Evolutionary conservation across 2,113 vertebrate species (phyloP), one percentile per base, ranked within the genome.

Genomic region (Rynchops niger): DNA sequence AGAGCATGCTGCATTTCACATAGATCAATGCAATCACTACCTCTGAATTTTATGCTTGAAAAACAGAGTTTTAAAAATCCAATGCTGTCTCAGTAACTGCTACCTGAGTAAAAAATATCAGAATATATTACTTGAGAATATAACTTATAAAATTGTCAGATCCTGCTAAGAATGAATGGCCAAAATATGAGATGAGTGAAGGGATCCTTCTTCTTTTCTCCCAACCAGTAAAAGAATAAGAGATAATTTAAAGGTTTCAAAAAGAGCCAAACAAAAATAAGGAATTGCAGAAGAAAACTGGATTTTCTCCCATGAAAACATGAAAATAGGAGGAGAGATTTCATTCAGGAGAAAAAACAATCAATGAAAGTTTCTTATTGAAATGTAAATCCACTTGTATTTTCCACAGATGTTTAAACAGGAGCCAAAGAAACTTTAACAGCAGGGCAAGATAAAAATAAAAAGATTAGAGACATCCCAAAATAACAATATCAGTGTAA

Each of bases 401-500:
- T 88, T 93, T 94, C 67, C 74, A 84, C 81, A 86, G 63, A 80
- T 70, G 65, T 95, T 88, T 45, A 81, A 93, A 77, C 53, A 58
- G 19, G 26, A 90, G 80, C 65, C 82, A 93, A 84, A 81, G 26
- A 86, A 86, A 84, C 9, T 47, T 89, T 89, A 81, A 87, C 23
- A 93, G 74, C 55, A 66, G 25, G 56, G 45, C 20, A 80, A 94
- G 77, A 91, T 86, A 66, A 66, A 66, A 66, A 66, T 66, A 88
- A 95, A 94, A 90, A 93, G 32, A 73, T 74, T 88, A 76, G 90
- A 81, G 63, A 26, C 71, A 90, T 95, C 82, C 89, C 94, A 90
- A 90, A 94, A 91, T 86, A 96, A 79, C 73, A 92, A 15, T 87
- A 90, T 73, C 88, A 66, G 32, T 67, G 19, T 86, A 94, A n/a